Evolutionary conservation across 2,888 invertebrate species (phyloP).

Genomic region (Sphecodes monilicornis): DNA sequence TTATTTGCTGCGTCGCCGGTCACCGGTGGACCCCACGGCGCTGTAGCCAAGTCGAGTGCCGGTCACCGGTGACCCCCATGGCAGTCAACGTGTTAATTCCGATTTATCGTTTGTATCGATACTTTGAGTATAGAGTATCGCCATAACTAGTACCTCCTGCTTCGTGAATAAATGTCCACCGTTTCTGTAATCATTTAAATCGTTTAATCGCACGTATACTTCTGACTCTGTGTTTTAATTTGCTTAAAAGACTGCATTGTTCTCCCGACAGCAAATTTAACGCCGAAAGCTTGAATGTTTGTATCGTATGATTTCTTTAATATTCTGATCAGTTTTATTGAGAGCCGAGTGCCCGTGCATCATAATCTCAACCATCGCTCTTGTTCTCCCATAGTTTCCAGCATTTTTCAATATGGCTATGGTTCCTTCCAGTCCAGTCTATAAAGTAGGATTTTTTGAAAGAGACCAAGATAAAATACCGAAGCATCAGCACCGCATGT

Average conservation of each 20-base stretch:
- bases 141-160: too few relatives aligned
- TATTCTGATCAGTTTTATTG: background rate
- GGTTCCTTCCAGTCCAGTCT: conserved; percentile 15
- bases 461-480: conserved; percentile 55
- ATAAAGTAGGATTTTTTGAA: conserved; percentile 53
- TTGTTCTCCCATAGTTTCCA: conserved; percentile 2
- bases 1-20: too few relatives aligned
- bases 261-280: background rate
- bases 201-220: background rate
- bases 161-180: background rate
- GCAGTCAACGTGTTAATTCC: too few relatives aligned
- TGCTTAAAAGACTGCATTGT: background rate
- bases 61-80: too few relatives aligned
- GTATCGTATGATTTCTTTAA: background rate
- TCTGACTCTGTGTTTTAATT: background rate
- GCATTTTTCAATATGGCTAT: conserved; percentile 43
- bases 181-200: background rate
- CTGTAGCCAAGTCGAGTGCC: too few relatives aligned
- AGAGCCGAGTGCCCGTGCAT: background rate
- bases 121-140: too few relatives aligned
- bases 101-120: too few relatives aligned
- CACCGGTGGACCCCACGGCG: too few relatives aligned
- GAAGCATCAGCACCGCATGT: conserved; percentile 57
- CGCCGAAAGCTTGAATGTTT: background rate
- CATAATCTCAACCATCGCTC: conserved; percentile 24